Evolutionary conservation across 2,113 vertebrate species (phyloP).

Genomic region (Phaetusa simplex): DNA sequence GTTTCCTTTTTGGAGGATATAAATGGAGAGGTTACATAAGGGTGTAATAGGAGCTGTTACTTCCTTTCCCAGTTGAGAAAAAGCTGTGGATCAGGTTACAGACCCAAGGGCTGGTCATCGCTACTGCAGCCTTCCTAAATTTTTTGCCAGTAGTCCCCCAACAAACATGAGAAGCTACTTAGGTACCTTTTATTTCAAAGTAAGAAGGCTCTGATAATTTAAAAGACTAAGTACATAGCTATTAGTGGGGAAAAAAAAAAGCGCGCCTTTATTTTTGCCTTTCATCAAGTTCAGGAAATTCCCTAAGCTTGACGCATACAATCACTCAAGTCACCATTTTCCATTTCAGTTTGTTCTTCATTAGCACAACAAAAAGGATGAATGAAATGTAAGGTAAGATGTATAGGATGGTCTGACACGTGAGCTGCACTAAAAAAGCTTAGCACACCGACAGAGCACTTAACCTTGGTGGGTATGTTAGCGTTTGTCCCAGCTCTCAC

Average conservation of each 20-base stretch:
- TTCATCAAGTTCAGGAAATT: constrained; percentile 14
- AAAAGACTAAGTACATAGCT: neutral
- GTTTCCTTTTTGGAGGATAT: constrained; percentile 40
- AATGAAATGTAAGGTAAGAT: neutral
- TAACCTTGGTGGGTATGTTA: neutral
- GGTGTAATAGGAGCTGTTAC: constrained; percentile 65
- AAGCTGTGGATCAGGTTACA: constrained; percentile 60
- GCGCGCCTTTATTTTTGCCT: neutral
- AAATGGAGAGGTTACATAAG: constrained; percentile 58
- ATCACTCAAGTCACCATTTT: neutral
- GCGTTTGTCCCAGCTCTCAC: neutral
- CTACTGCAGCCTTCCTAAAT: neutral
- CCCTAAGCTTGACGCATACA: neutral
- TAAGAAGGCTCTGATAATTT: neutral
- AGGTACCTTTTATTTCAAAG: neutral
- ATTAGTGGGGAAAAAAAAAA: neutral
- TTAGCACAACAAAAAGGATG: neutral
- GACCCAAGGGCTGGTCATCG: neutral
- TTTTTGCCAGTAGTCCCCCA: neutral
- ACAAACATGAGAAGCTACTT: neutral
- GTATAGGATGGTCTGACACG: neutral
- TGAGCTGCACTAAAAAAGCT: neutral
- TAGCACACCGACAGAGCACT: neutral
- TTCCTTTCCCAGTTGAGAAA: constrained; percentile 50
- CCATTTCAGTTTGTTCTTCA: neutral